These are phyloP conservation scores for Oithona nana DNA, from an alignment of 2,888 invertebrate species.

Conservation along the genomic window DNA sequence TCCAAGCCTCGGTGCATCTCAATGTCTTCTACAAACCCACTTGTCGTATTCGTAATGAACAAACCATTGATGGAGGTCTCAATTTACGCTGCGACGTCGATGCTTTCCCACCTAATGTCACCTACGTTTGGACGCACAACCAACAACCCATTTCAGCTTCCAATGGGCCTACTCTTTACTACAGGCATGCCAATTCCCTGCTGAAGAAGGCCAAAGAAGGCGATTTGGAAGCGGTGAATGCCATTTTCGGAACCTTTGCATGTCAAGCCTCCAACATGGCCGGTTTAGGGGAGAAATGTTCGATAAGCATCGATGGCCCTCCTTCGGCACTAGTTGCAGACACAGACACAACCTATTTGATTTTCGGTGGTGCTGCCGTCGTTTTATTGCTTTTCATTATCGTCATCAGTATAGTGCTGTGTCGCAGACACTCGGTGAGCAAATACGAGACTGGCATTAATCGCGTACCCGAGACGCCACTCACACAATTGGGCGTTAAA, in stretches of 20 bases:
- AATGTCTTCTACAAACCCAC: background rate
- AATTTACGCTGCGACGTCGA: background rate
- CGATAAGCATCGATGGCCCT: background rate
- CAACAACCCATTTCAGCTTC: background rate
- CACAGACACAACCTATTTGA: background rate
- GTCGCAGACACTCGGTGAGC: background rate
- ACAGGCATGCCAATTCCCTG: background rate
- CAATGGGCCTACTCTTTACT: background rate
- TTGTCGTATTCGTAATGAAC: background rate
- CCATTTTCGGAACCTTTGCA: background rate
- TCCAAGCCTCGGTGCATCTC: background rate
- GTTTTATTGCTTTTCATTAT: background rate
- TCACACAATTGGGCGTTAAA: no score
- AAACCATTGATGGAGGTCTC: background rate
- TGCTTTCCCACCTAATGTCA: slow-evolving; percentile 5
- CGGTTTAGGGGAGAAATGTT: background rate
- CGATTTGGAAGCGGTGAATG: background rate
- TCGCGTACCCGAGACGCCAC: background rate
- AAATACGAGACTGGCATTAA: background rate
- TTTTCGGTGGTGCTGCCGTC: background rate
- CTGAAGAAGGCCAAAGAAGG: background rate
- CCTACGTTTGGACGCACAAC: background rate
- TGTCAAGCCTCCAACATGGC: slow-evolving; percentile 2
- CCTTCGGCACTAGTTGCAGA: background rate
- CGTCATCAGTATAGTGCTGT: background rate